Conservation (phyloP, 2,113 vertebrate species). For the Peromyscus leucopus region DNA sequence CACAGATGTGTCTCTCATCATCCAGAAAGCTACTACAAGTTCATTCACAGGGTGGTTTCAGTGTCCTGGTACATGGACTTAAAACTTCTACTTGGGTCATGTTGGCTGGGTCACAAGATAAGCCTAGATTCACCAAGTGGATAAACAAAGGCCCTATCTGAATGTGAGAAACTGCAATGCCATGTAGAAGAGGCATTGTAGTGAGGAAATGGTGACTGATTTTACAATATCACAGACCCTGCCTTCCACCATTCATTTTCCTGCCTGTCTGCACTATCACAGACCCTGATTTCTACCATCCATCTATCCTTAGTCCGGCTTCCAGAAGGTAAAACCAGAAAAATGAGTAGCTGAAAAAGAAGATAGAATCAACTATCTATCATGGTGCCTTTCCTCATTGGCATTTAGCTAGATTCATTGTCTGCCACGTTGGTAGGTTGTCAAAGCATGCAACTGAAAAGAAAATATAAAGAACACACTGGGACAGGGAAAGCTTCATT, state of each 20-base stretch:
- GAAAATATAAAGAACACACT: not conserved
- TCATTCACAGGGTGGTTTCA: not conserved
- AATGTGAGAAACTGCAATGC: not conserved
- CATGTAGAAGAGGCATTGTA: not conserved
- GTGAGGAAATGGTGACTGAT: not conserved
- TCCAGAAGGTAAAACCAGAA: slow-evolving; percentile 9
- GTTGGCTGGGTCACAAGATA: not conserved
- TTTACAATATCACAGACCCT: not conserved
- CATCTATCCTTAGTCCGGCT: not conserved
- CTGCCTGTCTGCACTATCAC: not conserved
- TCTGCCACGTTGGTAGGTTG: not conserved
- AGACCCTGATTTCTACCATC: not conserved
- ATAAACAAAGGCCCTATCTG: not conserved
- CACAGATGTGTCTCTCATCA: not conserved
- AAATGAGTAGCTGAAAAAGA: not conserved
- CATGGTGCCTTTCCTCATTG: not conserved
- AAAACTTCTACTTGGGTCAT: not conserved
- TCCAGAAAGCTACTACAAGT: not conserved
- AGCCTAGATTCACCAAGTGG: not conserved
- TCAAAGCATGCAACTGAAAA: slow-evolving; percentile 14
- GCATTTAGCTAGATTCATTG: not conserved
- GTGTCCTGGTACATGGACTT: not conserved
- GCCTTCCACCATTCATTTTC: not conserved
- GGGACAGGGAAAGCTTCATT: not conserved
- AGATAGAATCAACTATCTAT: not conserved